These are phyloP conservation scores for Leptinotarsa haldemani DNA, from an alignment of 2,888 invertebrate species.

Conservation along the genomic window DNA sequence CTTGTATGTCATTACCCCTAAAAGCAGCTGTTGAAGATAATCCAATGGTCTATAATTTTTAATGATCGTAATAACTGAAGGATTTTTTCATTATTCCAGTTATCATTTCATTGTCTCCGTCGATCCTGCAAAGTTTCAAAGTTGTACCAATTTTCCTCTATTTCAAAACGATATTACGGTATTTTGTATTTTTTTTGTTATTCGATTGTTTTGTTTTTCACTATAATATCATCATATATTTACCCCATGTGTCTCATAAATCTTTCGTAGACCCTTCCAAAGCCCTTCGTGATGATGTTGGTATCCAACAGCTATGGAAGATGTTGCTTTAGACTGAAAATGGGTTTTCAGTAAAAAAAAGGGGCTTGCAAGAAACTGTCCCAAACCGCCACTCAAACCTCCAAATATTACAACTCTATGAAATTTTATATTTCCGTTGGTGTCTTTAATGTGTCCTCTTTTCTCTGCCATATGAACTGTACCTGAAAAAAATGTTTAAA, in stretches of 20 bases:
- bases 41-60: no score
- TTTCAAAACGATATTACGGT: background rate
- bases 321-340: constrained; percentile 79
- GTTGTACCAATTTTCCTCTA: no score
- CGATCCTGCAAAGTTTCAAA: no score
- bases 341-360: constrained; percentile 87
- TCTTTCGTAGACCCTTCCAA: constrained; percentile 66
- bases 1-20: no score
- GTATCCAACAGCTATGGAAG: constrained; percentile 84
- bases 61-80: no score
- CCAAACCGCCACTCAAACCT: constrained; percentile 74
- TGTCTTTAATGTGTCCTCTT: constrained; percentile 64
- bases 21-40: no score
- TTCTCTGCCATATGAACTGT: constrained; percentile 57
- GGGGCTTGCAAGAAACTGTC: constrained; percentile 79
- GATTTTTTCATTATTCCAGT: no score
- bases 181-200: background rate
- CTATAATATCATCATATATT: constrained; percentile 6
- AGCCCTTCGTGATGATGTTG: constrained; percentile 79
- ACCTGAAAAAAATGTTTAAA: constrained; percentile 49
- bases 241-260: constrained; percentile 69
- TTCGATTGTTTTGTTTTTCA: background rate
- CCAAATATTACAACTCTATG: constrained; percentile 67
- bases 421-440: constrained; percentile 67
- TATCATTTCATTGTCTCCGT: no score